Percentiles rank a stretch among this genome's conserved stretches.
Evolutionary conservation across 2,888 invertebrate genomes (phyloP).

Genomic region (Lacanobia oleracea): DNA sequence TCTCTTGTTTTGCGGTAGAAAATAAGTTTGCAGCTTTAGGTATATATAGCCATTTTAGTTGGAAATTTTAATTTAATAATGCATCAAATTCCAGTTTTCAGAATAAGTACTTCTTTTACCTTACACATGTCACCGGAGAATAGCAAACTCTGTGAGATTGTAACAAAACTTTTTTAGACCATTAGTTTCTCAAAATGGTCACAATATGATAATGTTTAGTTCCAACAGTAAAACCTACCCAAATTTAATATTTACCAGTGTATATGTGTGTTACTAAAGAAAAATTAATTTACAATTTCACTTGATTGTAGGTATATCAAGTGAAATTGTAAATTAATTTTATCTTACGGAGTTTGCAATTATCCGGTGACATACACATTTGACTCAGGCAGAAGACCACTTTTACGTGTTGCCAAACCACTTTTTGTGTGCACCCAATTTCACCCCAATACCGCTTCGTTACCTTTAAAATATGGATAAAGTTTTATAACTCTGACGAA

Average conservation of each 20-base stretch:
- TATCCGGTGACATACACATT: too few species aligned
- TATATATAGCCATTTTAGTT: background rate
- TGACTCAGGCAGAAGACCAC: background rate
- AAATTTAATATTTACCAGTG: too few species aligned
- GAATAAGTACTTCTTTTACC: background rate
- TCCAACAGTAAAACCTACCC: too few species aligned
- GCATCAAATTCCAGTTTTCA: background rate
- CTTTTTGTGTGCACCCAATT: conserved; percentile 28
- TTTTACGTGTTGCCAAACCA: conserved; percentile 27
- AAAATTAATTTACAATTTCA: too few species aligned
- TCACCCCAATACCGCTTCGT: conserved; percentile 20
- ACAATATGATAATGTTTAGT: too few species aligned
- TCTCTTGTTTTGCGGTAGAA: conserved; percentile 30
- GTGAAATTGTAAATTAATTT: too few species aligned
- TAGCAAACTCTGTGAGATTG: too few species aligned
- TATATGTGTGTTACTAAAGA: too few species aligned
- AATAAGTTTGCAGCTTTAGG: conserved; percentile 26
- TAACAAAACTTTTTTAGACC: too few species aligned
- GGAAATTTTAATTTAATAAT: conserved; percentile 5
- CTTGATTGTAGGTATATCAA: too few species aligned
- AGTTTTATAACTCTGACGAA: conserved; percentile 53
- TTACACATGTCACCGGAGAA: background rate
- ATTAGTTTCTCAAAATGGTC: too few species aligned
- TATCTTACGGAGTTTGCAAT: too few species aligned
- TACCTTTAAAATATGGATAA: conserved; percentile 30